phyloP scores from a whole-genome alignment of 2,113 vertebrate genomes.

The Gymnobelideus leadbeateri region DNA sequence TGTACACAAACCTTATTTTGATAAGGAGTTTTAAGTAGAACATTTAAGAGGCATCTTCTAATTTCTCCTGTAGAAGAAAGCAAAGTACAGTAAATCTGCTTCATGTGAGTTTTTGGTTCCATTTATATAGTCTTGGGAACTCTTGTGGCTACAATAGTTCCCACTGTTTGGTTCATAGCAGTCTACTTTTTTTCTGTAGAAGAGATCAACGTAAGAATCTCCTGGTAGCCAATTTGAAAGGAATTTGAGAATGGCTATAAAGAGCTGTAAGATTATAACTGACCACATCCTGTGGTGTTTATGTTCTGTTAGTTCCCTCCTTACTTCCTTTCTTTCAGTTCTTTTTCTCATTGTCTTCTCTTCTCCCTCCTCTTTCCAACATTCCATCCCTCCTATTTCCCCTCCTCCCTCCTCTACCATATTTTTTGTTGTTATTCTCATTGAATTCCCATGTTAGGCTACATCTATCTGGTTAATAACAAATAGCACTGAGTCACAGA shows the following conservation, averaged over 20 bases:
- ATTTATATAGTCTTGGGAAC: slow-evolving; percentile 42
- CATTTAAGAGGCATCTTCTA: slow-evolving; percentile 50
- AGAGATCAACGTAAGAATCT: not conserved
- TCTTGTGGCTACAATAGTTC: slow-evolving; percentile 48
- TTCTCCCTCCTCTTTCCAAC: not conserved
- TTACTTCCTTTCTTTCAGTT: not conserved
- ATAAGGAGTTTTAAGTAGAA: slow-evolving; percentile 17
- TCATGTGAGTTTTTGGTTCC: slow-evolving; percentile 32
- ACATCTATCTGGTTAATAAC: slow-evolving; percentile 42
- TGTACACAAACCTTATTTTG: slow-evolving; percentile 48
- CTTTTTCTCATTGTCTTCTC: not conserved
- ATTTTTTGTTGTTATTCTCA: not conserved
- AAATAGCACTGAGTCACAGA: not conserved
- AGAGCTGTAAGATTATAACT: slow-evolving; percentile 16
- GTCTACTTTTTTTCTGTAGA: slow-evolving; percentile 30
- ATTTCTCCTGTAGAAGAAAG: slow-evolving; percentile 54
- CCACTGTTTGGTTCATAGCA: slow-evolving; percentile 28
- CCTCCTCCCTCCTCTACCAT: not conserved
- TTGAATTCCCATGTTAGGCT: slow-evolving; percentile 11
- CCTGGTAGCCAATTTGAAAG: slow-evolving; percentile 27
- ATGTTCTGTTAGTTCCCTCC: not conserved
- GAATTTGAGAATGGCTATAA: slow-evolving; percentile 12
- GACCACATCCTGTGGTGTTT: not conserved
- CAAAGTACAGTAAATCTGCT: slow-evolving; percentile 25
- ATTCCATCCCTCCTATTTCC: slow-evolving; percentile 31